Evolutionary conservation across 2,113 vertebrate species (phyloP).

Genomic region (Gila orcuttii): DNA sequence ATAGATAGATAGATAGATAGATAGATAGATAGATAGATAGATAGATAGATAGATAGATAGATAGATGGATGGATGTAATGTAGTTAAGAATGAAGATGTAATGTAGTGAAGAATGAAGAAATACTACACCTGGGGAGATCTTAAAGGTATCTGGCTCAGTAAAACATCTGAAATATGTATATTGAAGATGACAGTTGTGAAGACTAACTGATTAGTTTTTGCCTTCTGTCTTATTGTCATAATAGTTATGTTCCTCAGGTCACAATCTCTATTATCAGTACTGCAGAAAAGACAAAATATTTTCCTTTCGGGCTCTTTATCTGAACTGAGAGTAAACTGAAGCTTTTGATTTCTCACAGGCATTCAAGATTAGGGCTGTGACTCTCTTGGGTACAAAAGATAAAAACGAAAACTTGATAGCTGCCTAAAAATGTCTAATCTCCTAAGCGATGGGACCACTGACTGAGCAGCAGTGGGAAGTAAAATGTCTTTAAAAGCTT

Average conservation of each 20-base stretch:
- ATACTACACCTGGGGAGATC: background rate
- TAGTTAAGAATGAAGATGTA: no score
- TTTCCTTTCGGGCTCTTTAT: slow-evolving; percentile 1
- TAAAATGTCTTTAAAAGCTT: slow-evolving; percentile 73
- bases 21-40: no score
- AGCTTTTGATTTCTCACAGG: slow-evolving; percentile 40
- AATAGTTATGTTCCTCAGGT: slow-evolving; percentile 27
- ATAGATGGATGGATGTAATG: no score
- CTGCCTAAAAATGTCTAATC: slow-evolving; percentile 71
- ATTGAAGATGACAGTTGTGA: slow-evolving; percentile 23
- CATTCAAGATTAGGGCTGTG: slow-evolving; percentile 49
- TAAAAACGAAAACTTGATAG: slow-evolving; percentile 57
- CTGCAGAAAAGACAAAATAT: background rate
- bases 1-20: no score
- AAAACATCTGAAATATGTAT: background rate
- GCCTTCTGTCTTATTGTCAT: slow-evolving; percentile 25
- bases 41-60: no score
- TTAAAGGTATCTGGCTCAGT: background rate
- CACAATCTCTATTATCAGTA: slow-evolving; percentile 7
- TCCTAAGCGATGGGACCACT: slow-evolving; percentile 68
- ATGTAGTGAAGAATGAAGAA: background rate
- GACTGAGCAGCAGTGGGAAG: slow-evolving; percentile 63
- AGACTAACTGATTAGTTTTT: slow-evolving; percentile 12
- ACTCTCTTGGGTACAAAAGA: slow-evolving; percentile 53
- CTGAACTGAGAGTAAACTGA: slow-evolving; percentile 42